Conservation (phyloP, 2,888 invertebrate species). For the Spicauda simplicius region DNA sequence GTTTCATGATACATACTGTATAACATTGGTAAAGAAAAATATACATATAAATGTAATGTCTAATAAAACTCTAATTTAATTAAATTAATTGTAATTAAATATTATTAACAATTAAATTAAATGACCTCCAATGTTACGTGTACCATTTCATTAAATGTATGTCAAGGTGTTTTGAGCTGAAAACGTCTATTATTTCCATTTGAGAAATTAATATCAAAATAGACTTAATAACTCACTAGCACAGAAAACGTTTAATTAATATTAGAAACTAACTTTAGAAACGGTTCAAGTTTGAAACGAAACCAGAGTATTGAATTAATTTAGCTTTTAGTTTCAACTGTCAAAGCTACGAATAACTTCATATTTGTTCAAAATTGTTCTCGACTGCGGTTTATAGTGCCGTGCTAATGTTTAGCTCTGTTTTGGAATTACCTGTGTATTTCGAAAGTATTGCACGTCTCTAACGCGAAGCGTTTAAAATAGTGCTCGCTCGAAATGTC, state of each 20-base stretch:
- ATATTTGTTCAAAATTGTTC: conserved; percentile 12
- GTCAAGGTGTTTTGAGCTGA: too few relatives aligned
- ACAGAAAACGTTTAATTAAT: conserved; percentile 27
- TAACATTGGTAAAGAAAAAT: too few relatives aligned
- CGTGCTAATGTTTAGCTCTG: not conserved
- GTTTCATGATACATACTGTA: too few relatives aligned
- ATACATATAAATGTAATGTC: too few relatives aligned
- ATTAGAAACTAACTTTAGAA: conserved; percentile 18
- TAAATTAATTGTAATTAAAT: too few relatives aligned
- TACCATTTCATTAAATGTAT: too few relatives aligned
- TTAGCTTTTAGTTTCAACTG: conserved; percentile 9
- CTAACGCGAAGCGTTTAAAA: too few relatives aligned
- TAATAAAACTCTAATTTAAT: too few relatives aligned
- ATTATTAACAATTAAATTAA: too few relatives aligned
- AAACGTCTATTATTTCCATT: not conserved
- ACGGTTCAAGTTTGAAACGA: conserved; percentile 10
- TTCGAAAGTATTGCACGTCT: too few relatives aligned
- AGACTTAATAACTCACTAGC: conserved; percentile 6
- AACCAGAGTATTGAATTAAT: conserved; percentile 23
- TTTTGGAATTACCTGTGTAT: not conserved
- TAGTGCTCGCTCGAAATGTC: too few relatives aligned
- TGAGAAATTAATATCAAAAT: not conserved
- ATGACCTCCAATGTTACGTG: too few relatives aligned
- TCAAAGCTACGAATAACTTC: conserved; percentile 15
- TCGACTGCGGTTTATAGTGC: not conserved